A percentile compares a stretch with the other conserved stretches of the same genome.
Conservation (phyloP, 2,888 invertebrate genomes). For the Ganaspis brasiliensis region DNA sequence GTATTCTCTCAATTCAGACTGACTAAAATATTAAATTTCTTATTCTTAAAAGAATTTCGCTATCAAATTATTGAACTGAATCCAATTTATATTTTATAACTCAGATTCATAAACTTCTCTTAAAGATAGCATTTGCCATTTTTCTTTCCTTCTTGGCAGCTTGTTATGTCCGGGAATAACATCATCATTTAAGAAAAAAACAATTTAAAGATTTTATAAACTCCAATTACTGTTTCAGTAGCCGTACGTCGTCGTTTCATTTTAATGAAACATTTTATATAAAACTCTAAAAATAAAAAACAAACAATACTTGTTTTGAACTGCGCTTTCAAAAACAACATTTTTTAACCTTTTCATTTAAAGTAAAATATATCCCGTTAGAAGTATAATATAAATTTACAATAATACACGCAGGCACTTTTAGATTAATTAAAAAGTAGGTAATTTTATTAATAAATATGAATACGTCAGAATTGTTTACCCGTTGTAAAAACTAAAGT, state of each 20-base stretch:
- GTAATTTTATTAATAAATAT: too few relatives aligned
- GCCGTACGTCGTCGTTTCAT: neutral
- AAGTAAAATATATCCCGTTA: too few relatives aligned
- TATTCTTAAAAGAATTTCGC: neutral
- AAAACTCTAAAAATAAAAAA: neutral
- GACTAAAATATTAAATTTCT: too few relatives aligned
- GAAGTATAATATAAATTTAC: too few relatives aligned
- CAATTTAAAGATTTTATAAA: constrained; percentile 10
- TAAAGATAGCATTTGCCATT: constrained; percentile 1
- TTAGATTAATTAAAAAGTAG: too few relatives aligned
- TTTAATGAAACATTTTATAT: constrained; percentile 6
- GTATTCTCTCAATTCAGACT: too few relatives aligned
- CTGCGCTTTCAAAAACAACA: neutral
- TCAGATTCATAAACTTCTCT: constrained; percentile 47
- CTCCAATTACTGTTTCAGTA: constrained; percentile 15
- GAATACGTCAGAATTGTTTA: too few relatives aligned
- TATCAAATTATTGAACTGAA: neutral
- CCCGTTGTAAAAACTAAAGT: too few relatives aligned
- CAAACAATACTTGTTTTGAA: neutral
- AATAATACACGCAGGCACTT: too few relatives aligned
- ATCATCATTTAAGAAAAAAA: neutral
- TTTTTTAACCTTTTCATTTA: too few relatives aligned
- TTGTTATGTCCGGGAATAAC: neutral
- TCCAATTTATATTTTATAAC: neutral
- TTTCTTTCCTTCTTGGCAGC: constrained; percentile 10